phyloP scores from a whole-genome alignment of 2,113 vertebrate species.

The Acrocephalus kingi region DNA sequence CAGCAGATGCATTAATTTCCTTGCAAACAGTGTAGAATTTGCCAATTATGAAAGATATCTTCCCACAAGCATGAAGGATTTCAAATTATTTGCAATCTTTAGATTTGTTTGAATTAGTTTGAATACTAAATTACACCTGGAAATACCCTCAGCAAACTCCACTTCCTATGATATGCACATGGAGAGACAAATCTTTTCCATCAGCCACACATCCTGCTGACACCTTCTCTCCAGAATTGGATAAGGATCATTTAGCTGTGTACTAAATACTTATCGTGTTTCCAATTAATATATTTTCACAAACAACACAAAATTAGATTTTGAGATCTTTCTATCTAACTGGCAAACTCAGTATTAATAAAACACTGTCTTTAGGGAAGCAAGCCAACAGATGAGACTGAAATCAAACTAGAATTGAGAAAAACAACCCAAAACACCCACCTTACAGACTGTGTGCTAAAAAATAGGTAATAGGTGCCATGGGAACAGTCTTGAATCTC shows the following conservation, averaged over 20 bases:
- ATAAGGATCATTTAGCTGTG: neutral
- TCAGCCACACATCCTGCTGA: neutral
- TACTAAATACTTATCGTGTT: neutral
- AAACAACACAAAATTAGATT: neutral
- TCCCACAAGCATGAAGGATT: neutral
- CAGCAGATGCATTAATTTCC: neutral
- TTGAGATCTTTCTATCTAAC: neutral
- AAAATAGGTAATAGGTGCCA: neutral
- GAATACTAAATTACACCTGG: neutral
- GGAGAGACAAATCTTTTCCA: neutral
- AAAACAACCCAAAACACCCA: neutral
- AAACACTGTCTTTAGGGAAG: neutral
- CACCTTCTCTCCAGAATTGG: conserved; percentile 15
- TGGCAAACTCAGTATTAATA: neutral
- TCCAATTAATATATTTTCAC: neutral
- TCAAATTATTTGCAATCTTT: neutral
- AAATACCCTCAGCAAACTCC: neutral
- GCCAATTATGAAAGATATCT: neutral
- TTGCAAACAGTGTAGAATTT: neutral
- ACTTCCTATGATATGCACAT: neutral
- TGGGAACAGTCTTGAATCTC: neutral
- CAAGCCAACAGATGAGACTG: neutral
- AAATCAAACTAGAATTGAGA: neutral
- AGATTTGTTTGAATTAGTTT: neutral
- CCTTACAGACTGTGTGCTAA: neutral